Conservation (phyloP, 2,888 invertebrate genomes). For the Tetranychus truncatus region DNA sequence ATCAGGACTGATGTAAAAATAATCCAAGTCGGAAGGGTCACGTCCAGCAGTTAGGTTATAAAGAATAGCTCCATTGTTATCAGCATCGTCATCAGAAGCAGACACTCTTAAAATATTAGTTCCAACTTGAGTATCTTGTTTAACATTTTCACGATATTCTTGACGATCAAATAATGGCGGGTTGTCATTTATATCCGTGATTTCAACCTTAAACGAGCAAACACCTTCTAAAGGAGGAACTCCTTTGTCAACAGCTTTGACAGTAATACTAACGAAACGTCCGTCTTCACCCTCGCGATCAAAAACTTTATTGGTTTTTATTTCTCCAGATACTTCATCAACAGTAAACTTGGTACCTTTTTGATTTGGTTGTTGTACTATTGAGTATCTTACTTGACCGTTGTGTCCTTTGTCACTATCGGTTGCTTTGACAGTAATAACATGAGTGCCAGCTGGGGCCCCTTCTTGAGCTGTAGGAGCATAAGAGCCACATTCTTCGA, state of each 20-base stretch:
- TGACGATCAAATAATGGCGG: constrained; percentile 72
- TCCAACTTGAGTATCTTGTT: constrained; percentile 86
- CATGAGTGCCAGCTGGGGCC: constrained; percentile 77
- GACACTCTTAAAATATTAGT: constrained; percentile 83
- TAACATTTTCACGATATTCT: constrained; percentile 91
- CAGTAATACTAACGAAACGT: constrained; percentile 84
- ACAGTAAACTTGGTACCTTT: constrained; percentile 88
- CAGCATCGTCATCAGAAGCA: constrained; percentile 89
- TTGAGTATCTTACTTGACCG: constrained; percentile 57
- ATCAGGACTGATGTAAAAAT: constrained; percentile 88
- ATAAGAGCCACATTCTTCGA: constrained; percentile 79
- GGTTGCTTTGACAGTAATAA: constrained; percentile 67
- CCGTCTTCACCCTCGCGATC: constrained; percentile 92
- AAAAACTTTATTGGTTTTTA: constrained; percentile 84
- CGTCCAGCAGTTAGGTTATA: constrained; percentile 75
- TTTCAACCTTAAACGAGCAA: constrained; percentile 93
- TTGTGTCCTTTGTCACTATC: constrained; percentile 79
- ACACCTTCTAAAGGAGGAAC: constrained; percentile 91
- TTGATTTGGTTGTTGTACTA: constrained; percentile 83
- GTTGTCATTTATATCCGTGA: constrained; percentile 51
- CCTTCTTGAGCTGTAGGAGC: constrained; percentile 85
- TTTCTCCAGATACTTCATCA: constrained; percentile 83
- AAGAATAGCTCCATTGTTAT: constrained; percentile 83
- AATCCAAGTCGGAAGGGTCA: constrained; percentile 71
- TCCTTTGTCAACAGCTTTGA: constrained; percentile 96